These are phyloP conservation scores for Phortica magna DNA, from an alignment of 2,888 invertebrate genomes.

Conservation along the genomic window DNA sequence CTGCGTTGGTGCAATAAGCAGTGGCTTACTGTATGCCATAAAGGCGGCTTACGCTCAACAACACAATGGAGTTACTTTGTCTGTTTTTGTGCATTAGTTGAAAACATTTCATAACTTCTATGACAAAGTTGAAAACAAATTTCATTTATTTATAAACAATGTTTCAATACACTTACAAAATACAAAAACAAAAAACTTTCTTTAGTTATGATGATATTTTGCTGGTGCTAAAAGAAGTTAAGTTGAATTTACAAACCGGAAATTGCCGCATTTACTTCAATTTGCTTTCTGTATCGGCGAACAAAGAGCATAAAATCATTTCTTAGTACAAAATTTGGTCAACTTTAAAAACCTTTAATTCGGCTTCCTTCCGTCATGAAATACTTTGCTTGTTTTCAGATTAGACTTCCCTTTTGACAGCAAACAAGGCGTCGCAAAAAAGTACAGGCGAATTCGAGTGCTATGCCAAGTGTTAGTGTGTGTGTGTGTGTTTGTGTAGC, in stretches of 20 bases:
- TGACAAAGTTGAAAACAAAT: neutral
- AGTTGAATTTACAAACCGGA: no score
- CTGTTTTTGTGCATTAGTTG: no score
- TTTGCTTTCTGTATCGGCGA: neutral
- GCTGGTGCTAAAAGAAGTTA: neutral
- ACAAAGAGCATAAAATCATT: neutral
- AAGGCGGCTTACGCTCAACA: no score
- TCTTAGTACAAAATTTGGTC: neutral
- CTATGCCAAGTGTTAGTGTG: neutral
- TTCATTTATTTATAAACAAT: neutral
- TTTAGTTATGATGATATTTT: neutral
- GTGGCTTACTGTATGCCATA: no score
- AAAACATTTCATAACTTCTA: no score
- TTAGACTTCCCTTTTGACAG: neutral
- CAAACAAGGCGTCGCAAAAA: neutral
- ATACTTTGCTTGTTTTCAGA: neutral
- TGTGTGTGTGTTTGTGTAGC: neutral
- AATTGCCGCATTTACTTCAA: neutral
- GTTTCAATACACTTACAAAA: neutral
- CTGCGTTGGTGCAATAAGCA: no score
- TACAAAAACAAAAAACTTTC: neutral
- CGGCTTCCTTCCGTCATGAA: neutral
- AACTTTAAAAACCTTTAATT: neutral
- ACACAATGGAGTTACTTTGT: no score
- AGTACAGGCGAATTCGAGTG: neutral